Evolutionary conservation across 2,113 vertebrate species (phyloP).

Genomic region (Bostrychus sinensis): DNA sequence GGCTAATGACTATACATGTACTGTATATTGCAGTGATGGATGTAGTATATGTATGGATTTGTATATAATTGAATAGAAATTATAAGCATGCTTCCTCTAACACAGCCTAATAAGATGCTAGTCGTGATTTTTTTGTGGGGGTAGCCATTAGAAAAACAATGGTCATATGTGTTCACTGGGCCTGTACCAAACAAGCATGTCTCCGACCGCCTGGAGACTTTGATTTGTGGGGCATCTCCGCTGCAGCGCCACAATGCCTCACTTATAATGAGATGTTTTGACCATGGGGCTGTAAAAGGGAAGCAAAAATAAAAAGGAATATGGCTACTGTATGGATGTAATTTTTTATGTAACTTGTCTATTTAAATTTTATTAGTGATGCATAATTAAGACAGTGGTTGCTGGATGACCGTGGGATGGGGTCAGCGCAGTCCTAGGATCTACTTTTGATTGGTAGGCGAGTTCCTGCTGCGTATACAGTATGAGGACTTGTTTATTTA

Average conservation of each 20-base stretch:
- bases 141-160: conserved; percentile 3
- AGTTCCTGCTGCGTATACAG: background rate
- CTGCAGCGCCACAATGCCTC: background rate
- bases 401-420: background rate
- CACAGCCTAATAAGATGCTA: background rate
- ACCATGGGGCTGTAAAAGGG: background rate
- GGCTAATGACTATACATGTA: background rate
- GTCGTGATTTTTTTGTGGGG: no score
- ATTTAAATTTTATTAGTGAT: background rate
- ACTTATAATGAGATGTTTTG: conserved; percentile 8
- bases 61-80: background rate
- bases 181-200: conserved; percentile 5
- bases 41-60: background rate
- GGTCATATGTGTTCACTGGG: background rate
- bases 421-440: background rate
- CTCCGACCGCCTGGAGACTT: background rate
- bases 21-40: background rate
- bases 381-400: background rate
- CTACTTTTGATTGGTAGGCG: background rate
- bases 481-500: background rate
- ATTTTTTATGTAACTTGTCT: background rate
- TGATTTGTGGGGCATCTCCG: conserved; percentile 2
- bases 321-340: background rate
- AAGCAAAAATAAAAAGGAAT: background rate
- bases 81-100: background rate